phyloP scores from a whole-genome alignment of 2,888 invertebrate genomes.

The Abscondita cerata region DNA sequence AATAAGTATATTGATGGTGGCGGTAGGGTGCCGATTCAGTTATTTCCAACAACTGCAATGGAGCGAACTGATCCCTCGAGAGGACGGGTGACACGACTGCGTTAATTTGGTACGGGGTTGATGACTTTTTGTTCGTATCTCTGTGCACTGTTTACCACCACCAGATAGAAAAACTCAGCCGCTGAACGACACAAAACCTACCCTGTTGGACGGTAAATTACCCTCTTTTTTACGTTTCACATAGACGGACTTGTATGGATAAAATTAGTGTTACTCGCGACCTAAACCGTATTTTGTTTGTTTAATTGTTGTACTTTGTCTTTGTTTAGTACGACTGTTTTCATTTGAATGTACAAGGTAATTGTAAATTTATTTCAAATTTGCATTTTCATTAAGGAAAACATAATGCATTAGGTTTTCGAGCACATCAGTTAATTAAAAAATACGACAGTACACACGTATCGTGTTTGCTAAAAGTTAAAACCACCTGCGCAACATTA shows the following conservation, averaged over 20 bases:
- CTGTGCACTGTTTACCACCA: slow-evolving; percentile 35
- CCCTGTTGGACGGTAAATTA: slow-evolving; percentile 34
- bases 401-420: too few relatives aligned
- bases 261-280: slow-evolving; percentile 28
- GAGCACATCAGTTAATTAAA: too few relatives aligned
- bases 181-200: slow-evolving; percentile 33
- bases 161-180: slow-evolving; percentile 30
- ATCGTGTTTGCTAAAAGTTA: too few relatives aligned
- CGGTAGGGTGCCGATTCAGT: slow-evolving; percentile 24
- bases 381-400: too few relatives aligned
- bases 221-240: slow-evolving; percentile 34
- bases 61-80: slow-evolving; percentile 30
- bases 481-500: too few relatives aligned
- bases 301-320: slow-evolving; percentile 32
- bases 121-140: slow-evolving; percentile 37
- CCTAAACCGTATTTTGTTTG: slow-evolving; percentile 30
- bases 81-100: slow-evolving; percentile 31
- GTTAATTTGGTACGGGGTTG: slow-evolving; percentile 36
- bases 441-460: too few relatives aligned
- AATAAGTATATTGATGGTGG: slow-evolving; percentile 8
- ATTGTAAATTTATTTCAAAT: too few relatives aligned
- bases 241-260: slow-evolving; percentile 30
- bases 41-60: slow-evolving; percentile 32
- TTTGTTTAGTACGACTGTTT: slow-evolving; percentile 16
- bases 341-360: slow-evolving; percentile 4